phyloP scores from a whole-genome alignment of 1,140 invertebrate species.

The Drosophila ironensis region DNA sequence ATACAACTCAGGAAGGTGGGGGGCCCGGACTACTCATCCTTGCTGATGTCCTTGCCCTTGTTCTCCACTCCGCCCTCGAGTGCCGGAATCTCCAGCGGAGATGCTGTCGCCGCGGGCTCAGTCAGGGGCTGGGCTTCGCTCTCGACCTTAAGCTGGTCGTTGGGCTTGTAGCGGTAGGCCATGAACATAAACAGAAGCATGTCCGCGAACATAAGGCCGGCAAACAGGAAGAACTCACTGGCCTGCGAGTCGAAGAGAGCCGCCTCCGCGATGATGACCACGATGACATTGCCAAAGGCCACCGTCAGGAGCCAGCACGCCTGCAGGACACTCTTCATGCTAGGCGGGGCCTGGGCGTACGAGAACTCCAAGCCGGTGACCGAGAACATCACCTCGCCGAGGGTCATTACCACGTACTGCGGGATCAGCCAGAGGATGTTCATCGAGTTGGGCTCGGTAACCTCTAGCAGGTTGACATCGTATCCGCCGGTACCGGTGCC shows the following conservation, averaged over 20 bases:
- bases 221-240: conserved; percentile 94
- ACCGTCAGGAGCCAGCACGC: conserved; percentile 95
- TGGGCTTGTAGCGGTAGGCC: conserved; percentile 86
- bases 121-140: conserved; percentile 56
- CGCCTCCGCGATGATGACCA: conserved; percentile 86
- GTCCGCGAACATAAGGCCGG: conserved; percentile 91
- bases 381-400: conserved; percentile 94
- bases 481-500: not conserved
- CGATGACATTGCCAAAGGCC: conserved; percentile 92
- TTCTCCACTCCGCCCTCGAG: conserved; percentile 60
- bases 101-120: not conserved
- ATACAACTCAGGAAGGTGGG: conserved; percentile 56
- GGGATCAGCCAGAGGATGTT: conserved; percentile 93
- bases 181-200: conserved; percentile 91
- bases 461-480: conserved; percentile 8
- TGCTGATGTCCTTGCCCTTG: conserved; percentile 44
- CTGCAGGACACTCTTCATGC: conserved; percentile 96
- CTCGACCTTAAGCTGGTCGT: conserved; percentile 45
- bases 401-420: conserved; percentile 93
- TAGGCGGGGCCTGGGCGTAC: conserved; percentile 93
- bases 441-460: conserved; percentile 87
- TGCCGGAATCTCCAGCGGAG: conserved; percentile 23
- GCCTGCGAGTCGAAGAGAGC: conserved; percentile 82
- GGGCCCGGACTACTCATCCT: conserved; percentile 21
- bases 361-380: conserved; percentile 96